These are phyloP conservation scores for Cylloceria caligata DNA, from an alignment of 2,888 invertebrate species.

Conservation along the genomic window DNA sequence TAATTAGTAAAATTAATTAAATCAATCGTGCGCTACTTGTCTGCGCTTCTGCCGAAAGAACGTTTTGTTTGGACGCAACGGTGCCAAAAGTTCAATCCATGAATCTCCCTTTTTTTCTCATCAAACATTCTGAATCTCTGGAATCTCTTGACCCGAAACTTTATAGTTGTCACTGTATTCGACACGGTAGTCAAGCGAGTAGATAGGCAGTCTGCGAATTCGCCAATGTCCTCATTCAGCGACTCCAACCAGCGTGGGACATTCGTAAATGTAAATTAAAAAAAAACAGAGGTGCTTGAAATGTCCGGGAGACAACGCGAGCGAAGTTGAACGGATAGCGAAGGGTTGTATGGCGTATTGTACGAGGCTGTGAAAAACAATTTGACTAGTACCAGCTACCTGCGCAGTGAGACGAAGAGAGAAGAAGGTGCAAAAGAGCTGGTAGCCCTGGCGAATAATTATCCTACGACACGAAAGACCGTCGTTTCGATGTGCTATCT, in stretches of 20 bases:
- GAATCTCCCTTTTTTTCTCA: not conserved
- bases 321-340: slow-evolving; percentile 2
- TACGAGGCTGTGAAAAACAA: slow-evolving; percentile 28
- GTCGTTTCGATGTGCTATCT: slow-evolving; percentile 27
- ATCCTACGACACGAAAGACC: slow-evolving; percentile 42
- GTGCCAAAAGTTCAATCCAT: not conserved
- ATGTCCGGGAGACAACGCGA: slow-evolving; percentile 15
- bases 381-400: slow-evolving; percentile 22
- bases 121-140: not conserved
- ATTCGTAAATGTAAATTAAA: slow-evolving; percentile 27
- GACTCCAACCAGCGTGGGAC: not conserved
- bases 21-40: not conserved
- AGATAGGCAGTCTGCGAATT: too few species aligned
- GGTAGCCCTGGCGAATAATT: slow-evolving; percentile 42
- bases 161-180: not conserved
- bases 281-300: slow-evolving; percentile 27
- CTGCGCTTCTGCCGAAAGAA: not conserved
- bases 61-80: not conserved
- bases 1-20: not conserved
- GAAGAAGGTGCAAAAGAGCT: slow-evolving; percentile 3
- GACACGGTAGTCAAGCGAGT: too few species aligned
- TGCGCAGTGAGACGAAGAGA: not conserved
- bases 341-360: not conserved
- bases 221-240: not conserved
- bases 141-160: slow-evolving; percentile 21